Conservation (phyloP, 1,140 invertebrate genomes). For the Lutraria rhynchaena region DNA sequence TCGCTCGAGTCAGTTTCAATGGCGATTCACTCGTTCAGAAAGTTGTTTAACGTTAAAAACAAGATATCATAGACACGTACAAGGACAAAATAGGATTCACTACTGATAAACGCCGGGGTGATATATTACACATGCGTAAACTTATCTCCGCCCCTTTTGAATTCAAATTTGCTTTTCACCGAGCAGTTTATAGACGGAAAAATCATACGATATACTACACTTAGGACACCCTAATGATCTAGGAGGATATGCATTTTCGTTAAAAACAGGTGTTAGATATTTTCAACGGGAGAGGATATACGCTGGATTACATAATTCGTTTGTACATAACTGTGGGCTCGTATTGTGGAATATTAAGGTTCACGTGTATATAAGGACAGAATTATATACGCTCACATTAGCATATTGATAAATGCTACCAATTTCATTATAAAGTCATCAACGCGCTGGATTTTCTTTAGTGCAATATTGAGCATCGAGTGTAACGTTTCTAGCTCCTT, state of each 20-base stretch:
- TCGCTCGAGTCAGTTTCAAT: slow-evolving; percentile 30
- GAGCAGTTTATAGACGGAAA: slow-evolving; percentile 30
- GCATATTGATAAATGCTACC: no score
- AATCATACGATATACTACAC: slow-evolving; percentile 8
- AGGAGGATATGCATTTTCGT: slow-evolving; percentile 1
- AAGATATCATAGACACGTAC: slow-evolving; percentile 38
- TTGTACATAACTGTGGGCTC: no score
- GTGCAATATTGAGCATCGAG: no score
- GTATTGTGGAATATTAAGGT: no score
- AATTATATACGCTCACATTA: no score
- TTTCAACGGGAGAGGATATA: no score
- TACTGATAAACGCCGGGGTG: slow-evolving; percentile 22
- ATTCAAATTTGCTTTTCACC: slow-evolving; percentile 45
- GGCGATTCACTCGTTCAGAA: slow-evolving; percentile 32
- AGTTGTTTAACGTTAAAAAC: slow-evolving; percentile 25
- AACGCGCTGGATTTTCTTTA: no score
- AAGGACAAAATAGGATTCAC: slow-evolving; percentile 16
- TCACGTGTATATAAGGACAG: no score
- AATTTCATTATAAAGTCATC: no score
- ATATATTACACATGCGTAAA: slow-evolving; percentile 47
- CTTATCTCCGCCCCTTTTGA: slow-evolving; percentile 42
- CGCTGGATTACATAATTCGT: no score
- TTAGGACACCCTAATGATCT: slow-evolving; percentile 9
- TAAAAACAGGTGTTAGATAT: slow-evolving; percentile 4
- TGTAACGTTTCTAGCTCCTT: no score